These are phyloP conservation scores for Anthonomus grandis DNA, from an alignment of 1,140 invertebrate species.

Conservation along the genomic window DNA sequence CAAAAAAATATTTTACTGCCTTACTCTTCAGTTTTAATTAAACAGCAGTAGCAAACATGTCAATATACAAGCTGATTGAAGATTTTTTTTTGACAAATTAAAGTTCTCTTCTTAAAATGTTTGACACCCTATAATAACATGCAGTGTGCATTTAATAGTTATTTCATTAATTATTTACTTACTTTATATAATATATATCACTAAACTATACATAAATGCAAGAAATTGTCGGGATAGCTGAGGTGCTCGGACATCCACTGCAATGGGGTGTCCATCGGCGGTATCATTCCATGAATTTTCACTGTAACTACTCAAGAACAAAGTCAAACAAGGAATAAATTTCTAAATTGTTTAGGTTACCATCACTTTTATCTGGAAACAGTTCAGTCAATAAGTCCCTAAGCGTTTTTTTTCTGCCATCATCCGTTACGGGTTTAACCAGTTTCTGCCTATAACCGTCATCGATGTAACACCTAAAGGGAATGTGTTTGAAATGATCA, in stretches of 20 bases:
- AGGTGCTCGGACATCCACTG: conserved; percentile 98
- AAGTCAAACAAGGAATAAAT: conserved; percentile 19
- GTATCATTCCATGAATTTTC: conserved; percentile 85
- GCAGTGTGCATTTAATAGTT: too few species aligned
- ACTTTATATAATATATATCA: too few species aligned
- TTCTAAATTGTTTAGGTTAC: conserved; percentile 39
- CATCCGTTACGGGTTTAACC: conserved; percentile 69
- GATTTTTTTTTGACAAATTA: too few species aligned
- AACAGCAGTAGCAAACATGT: too few species aligned
- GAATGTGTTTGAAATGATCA: conserved; percentile 89
- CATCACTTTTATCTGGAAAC: conserved; percentile 59
- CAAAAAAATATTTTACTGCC: too few species aligned
- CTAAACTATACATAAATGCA: conserved; percentile 72
- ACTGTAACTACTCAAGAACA: conserved; percentile 63
- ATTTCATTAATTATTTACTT: too few species aligned
- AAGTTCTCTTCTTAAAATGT: too few species aligned
- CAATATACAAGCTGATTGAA: too few species aligned
- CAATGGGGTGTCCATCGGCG: conserved; percentile 85
- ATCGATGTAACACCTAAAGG: conserved; percentile 83
- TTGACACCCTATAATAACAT: too few species aligned
- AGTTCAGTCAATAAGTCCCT: conserved; percentile 69
- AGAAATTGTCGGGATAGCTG: conserved; percentile 98
- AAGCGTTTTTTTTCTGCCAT: conserved; percentile 71
- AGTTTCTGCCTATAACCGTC: conserved; percentile 75
- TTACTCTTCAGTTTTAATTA: too few species aligned